Evolutionary conservation across 2,888 invertebrate species (phyloP).

Genomic region (Ypsolopha scabrella): DNA sequence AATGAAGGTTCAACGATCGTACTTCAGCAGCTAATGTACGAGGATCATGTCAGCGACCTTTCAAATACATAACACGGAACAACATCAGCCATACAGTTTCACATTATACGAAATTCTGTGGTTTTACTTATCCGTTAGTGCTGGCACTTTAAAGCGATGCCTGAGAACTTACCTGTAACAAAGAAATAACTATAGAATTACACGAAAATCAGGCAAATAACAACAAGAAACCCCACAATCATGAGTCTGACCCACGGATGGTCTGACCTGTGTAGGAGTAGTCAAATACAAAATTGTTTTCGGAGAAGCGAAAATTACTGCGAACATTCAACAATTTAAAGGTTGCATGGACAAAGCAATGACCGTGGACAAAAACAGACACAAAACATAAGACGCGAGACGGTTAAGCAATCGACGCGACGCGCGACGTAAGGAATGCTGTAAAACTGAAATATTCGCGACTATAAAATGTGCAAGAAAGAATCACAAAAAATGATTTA

Average conservation of each 20-base stretch:
- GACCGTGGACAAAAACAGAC: background rate
- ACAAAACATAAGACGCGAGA: slow-evolving; percentile 5
- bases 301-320: slow-evolving; percentile 31
- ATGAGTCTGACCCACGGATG: slow-evolving; percentile 13
- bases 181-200: too few relatives aligned
- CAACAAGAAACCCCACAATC: too few relatives aligned
- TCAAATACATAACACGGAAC: background rate
- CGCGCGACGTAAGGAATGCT: slow-evolving; percentile 27
- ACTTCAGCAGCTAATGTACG: background rate
- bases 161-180: too few relatives aligned
- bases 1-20: slow-evolving; percentile 31
- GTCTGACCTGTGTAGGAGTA: slow-evolving; percentile 47
- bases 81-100: background rate
- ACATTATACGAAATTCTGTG: background rate
- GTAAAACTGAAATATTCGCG: slow-evolving; percentile 41
- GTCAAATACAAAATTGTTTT: slow-evolving; percentile 55
- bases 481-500: slow-evolving; percentile 47
- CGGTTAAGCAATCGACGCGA: slow-evolving; percentile 20
- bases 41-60: background rate
- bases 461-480: slow-evolving; percentile 35
- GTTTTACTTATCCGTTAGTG: too few relatives aligned
- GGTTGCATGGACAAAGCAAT: background rate
- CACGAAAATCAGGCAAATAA: too few relatives aligned
- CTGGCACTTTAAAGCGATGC: too few relatives aligned
- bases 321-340: slow-evolving; percentile 7